These are phyloP conservation scores for Drosophila melanosoma DNA, from an alignment of 2,888 invertebrate species.

Conservation along the genomic window DNA sequence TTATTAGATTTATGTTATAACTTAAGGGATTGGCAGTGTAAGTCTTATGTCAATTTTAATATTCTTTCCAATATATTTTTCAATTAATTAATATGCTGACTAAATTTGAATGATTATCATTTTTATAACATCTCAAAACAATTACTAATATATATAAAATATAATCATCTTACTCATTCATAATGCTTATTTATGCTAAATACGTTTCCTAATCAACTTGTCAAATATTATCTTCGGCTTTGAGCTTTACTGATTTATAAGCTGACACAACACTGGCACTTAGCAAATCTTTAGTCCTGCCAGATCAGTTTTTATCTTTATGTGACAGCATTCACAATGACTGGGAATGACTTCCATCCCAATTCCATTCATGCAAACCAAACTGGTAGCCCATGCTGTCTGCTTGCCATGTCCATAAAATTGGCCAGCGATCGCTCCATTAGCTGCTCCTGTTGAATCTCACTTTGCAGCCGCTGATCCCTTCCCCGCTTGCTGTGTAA, in stretches of 20 bases:
- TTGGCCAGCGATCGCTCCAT: conserved; percentile 75
- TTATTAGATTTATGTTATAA: not conserved
- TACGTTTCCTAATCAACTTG: not conserved
- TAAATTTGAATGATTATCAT: not conserved
- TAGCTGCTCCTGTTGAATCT: conserved; percentile 42
- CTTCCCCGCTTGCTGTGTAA: conserved; percentile 55
- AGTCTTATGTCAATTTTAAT: not conserved
- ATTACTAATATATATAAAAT: not conserved
- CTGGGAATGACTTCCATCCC: conserved; percentile 42
- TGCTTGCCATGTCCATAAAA: conserved; percentile 66
- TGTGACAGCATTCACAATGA: conserved; percentile 33
- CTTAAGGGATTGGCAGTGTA: not conserved
- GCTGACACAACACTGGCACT: conserved; percentile 69
- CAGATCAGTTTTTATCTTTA: conserved; percentile 57
- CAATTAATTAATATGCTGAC: not conserved
- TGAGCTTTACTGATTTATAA: conserved; percentile 67
- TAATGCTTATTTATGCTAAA: not conserved
- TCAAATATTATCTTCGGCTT: conserved; percentile 5
- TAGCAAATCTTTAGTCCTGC: conserved; percentile 56
- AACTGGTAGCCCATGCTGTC: conserved; percentile 67
- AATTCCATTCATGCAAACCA: conserved; percentile 71
- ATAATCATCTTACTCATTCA: not conserved
- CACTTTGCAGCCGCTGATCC: not conserved
- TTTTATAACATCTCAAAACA: not conserved
- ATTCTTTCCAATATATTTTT: not conserved